phyloP scores from a whole-genome alignment of 2,113 vertebrate species.

The Xiphophorus hellerii region DNA sequence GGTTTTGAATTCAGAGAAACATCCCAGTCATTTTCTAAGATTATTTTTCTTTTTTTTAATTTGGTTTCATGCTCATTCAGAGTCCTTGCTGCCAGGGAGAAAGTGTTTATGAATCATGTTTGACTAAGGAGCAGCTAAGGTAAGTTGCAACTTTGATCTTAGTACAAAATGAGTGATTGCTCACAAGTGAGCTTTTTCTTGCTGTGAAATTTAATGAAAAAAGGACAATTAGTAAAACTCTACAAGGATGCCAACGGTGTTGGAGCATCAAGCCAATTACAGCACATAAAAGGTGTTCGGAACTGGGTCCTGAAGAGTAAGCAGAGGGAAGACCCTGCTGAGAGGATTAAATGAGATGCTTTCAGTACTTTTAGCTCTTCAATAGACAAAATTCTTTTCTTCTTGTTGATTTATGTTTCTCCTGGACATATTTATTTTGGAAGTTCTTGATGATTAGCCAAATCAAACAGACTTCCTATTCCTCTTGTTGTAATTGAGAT shows the following conservation, averaged over 20 bases:
- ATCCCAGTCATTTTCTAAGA: not conserved
- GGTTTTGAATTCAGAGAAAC: not conserved
- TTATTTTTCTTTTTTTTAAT: not conserved
- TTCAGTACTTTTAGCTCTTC: too few relatives aligned
- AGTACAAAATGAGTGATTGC: not conserved
- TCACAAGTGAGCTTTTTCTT: not conserved
- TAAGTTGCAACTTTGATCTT: not conserved
- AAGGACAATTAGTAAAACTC: not conserved
- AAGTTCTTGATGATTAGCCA: too few relatives aligned
- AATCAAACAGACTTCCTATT: not conserved
- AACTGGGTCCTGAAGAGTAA: not conserved
- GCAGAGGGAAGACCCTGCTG: not conserved
- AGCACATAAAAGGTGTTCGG: not conserved
- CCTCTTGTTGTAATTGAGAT: not conserved
- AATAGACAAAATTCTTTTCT: too few relatives aligned
- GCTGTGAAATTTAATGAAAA: not conserved
- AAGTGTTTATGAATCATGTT: not conserved
- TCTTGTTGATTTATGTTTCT: too few relatives aligned
- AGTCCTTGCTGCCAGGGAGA: not conserved
- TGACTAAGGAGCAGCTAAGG: not conserved
- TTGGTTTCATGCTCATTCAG: too few relatives aligned
- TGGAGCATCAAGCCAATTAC: not conserved
- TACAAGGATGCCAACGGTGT: not conserved
- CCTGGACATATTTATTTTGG: too few relatives aligned
- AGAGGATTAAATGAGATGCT: not conserved